Conservation (phyloP, 1,140 invertebrate genomes). For the Drosophila bocqueti region DNA sequence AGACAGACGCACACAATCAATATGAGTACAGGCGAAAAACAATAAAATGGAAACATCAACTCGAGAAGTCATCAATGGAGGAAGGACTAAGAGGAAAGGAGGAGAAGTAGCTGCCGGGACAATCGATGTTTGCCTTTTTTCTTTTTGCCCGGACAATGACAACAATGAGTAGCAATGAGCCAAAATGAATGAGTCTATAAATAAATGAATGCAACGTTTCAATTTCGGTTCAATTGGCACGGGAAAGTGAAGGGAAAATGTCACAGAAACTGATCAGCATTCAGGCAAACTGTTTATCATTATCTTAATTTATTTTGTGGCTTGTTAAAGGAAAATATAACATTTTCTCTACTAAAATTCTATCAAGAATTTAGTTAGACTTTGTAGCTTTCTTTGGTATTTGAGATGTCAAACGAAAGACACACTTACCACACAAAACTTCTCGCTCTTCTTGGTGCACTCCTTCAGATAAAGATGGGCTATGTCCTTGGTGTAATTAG, state of each 20-base stretch:
- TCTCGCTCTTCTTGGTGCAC: slow-evolving; percentile 87
- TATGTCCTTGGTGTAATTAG: slow-evolving; percentile 89
- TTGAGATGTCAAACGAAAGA: too few relatives aligned
- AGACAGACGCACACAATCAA: slow-evolving; percentile 28
- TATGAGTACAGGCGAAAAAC: slow-evolving; percentile 40
- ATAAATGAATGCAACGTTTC: slow-evolving; percentile 57
- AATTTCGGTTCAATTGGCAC: slow-evolving; percentile 33
- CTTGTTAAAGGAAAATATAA: not conserved
- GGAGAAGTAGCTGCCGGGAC: not conserved
- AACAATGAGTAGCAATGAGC: slow-evolving; percentile 56
- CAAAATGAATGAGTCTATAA: slow-evolving; percentile 58
- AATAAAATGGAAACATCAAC: slow-evolving; percentile 64
- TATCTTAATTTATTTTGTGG: not conserved
- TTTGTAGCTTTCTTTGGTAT: not conserved
- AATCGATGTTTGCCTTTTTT: slow-evolving; percentile 23
- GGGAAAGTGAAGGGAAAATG: not conserved
- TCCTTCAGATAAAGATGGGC: slow-evolving; percentile 88
- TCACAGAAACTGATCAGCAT: slow-evolving; percentile 4
- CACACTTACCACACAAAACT: slow-evolving; percentile 90
- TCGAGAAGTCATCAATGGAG: slow-evolving; percentile 53
- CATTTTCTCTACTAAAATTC: not conserved
- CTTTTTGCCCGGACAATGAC: slow-evolving; percentile 34
- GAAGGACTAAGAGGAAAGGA: slow-evolving; percentile 1
- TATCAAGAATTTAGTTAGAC: not conserved
- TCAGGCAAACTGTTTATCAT: not conserved